Evolutionary conservation across 2,888 invertebrate species (phyloP).

Genomic region (Brenthis ino): DNA sequence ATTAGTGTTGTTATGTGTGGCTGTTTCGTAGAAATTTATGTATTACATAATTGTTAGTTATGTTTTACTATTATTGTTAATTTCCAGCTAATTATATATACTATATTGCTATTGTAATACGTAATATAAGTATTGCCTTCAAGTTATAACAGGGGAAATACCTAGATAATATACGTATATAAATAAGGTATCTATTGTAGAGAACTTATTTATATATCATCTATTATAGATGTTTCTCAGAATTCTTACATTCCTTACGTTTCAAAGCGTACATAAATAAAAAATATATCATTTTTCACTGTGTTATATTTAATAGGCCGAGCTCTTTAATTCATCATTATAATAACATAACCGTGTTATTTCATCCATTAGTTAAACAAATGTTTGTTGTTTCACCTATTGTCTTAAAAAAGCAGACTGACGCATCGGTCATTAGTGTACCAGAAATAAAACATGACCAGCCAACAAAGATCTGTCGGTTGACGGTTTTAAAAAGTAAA

Average conservation of each 20-base stretch:
- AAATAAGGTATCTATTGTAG: too few relatives aligned
- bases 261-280: too few relatives aligned
- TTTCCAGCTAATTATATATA: too few relatives aligned
- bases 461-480: conserved; percentile 31
- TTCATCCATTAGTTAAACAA: conserved; percentile 44
- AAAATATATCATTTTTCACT: neutral
- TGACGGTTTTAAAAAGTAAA: neutral
- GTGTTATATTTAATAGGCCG: conserved; percentile 9
- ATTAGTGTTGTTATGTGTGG: neutral
- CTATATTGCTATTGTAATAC: too few relatives aligned
- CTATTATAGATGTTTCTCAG: too few relatives aligned
- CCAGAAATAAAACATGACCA: conserved; percentile 45
- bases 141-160: too few relatives aligned
- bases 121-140: too few relatives aligned
- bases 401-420: conserved; percentile 42
- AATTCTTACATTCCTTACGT: too few relatives aligned
- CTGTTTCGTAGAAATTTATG: neutral
- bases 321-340: conserved; percentile 27
- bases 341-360: conserved; percentile 35
- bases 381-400: conserved; percentile 42
- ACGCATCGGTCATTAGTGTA: conserved; percentile 48
- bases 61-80: too few relatives aligned
- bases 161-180: too few relatives aligned
- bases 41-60: too few relatives aligned
- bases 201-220: too few relatives aligned